Evolutionary conservation across 2,113 vertebrate genomes (phyloP).

Genomic region (Gracilinanus agilis): DNA sequence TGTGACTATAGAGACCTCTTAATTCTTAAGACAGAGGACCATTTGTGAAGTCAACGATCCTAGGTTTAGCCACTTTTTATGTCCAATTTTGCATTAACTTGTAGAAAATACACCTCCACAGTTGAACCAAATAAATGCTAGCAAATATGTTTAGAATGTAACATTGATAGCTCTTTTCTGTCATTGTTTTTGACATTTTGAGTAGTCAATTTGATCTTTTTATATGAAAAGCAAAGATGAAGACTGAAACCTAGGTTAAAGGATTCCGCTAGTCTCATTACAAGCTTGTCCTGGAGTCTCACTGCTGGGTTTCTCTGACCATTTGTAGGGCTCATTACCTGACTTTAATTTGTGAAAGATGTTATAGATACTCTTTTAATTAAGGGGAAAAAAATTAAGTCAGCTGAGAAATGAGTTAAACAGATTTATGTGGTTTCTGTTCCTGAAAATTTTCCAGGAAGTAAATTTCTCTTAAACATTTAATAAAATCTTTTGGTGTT

Average conservation of each 20-base stretch:
- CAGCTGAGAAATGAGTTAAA: conserved; percentile 49
- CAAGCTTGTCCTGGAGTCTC: neutral
- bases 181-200: conserved; percentile 3
- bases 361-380: neutral
- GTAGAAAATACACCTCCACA: conserved; percentile 7
- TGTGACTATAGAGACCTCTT: conserved; percentile 41
- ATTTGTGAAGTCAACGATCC: conserved; percentile 43
- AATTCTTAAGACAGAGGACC: conserved; percentile 37
- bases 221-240: conserved; percentile 21
- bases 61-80: conserved; percentile 53
- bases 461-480: neutral
- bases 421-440: neutral
- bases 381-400: conserved; percentile 13
- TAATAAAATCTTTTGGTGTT: conserved; percentile 33
- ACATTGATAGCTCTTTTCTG: conserved; percentile 41
- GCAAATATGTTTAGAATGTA: conserved; percentile 53
- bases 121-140: conserved; percentile 51
- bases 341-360: conserved; percentile 47
- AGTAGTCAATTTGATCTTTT: conserved; percentile 1
- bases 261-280: neutral
- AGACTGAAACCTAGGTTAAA: neutral
- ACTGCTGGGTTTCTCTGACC: neutral
- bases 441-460: conserved; percentile 35
- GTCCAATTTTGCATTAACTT: conserved; percentile 52
- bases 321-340: conserved; percentile 35